phyloP scores from a whole-genome alignment of 2,113 vertebrate genomes.

The Prinia subflava region DNA sequence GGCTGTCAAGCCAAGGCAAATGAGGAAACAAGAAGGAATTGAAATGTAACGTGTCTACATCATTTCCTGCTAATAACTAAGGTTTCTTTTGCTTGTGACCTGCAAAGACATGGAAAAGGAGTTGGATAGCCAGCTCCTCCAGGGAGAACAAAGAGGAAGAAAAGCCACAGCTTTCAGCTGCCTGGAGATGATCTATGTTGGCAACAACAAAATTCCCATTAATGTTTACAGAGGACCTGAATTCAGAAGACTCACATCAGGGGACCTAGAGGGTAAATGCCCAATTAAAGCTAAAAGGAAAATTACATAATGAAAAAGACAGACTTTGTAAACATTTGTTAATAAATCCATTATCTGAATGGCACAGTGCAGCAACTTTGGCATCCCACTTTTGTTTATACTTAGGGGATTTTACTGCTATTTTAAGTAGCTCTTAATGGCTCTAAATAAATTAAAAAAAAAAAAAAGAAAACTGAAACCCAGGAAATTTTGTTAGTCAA shows the following conservation, averaged over 20 bases:
- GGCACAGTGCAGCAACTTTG: background rate
- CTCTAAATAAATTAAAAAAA: background rate
- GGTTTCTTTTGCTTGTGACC: background rate
- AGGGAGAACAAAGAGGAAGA: background rate
- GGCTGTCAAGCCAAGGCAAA: background rate
- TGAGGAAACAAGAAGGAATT: background rate
- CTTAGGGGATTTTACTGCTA: background rate
- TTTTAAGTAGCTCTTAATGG: background rate
- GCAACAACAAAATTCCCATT: background rate
- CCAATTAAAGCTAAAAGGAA: background rate
- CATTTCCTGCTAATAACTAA: background rate
- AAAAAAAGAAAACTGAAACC: accelerated
- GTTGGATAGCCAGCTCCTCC: background rate
- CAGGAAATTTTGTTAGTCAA: background rate
- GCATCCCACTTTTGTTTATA: background rate
- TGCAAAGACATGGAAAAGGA: background rate
- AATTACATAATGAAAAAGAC: background rate
- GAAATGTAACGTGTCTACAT: background rate
- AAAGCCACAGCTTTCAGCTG: background rate
- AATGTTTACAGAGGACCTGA: background rate
- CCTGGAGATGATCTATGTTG: background rate
- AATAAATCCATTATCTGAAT: background rate
- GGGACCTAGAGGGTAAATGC: background rate
- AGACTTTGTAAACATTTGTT: background rate
- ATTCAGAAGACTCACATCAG: background rate